Percentiles rank a stretch among this genome's conserved stretches.
Conservation (phyloP, 2,888 invertebrate genomes). For the Xanthorhoe designata region DNA sequence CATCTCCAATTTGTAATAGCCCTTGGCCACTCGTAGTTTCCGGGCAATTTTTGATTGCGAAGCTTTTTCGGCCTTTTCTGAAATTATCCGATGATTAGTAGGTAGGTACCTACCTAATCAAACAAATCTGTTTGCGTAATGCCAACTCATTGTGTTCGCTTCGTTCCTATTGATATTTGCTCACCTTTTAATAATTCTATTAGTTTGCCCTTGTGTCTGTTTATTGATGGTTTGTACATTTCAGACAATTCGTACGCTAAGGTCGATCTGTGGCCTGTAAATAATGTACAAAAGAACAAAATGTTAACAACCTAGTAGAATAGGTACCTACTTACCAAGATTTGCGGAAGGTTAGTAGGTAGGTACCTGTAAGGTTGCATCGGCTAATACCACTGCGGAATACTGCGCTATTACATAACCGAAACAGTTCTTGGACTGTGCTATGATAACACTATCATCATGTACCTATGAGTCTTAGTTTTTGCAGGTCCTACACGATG, state of each 20-base stretch:
- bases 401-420: too few relatives aligned
- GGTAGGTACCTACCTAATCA: conserved; percentile 22
- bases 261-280: conserved; percentile 54
- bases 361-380: too few relatives aligned
- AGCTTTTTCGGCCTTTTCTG: conserved; percentile 63
- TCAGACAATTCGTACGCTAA: conserved; percentile 53
- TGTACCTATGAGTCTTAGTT: too few relatives aligned
- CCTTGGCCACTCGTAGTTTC: conserved; percentile 66
- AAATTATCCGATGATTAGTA: conserved; percentile 32
- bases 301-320: too few relatives aligned
- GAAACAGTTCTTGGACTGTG: too few relatives aligned
- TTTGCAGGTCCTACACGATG: too few relatives aligned
- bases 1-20: conserved; percentile 72
- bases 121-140: conserved; percentile 37
- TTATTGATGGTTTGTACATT: conserved; percentile 56
- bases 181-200: conserved; percentile 61
- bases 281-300: neutral
- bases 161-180: conserved; percentile 33
- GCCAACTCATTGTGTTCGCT: conserved; percentile 22
- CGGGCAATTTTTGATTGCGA: conserved; percentile 61
- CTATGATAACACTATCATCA: too few relatives aligned
- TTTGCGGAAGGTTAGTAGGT: too few relatives aligned
- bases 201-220: conserved; percentile 56
- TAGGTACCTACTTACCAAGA: too few relatives aligned
- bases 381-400: too few relatives aligned